phyloP scores from a whole-genome alignment of 2,888 invertebrate genomes.

The Tetropium fuscum region DNA sequence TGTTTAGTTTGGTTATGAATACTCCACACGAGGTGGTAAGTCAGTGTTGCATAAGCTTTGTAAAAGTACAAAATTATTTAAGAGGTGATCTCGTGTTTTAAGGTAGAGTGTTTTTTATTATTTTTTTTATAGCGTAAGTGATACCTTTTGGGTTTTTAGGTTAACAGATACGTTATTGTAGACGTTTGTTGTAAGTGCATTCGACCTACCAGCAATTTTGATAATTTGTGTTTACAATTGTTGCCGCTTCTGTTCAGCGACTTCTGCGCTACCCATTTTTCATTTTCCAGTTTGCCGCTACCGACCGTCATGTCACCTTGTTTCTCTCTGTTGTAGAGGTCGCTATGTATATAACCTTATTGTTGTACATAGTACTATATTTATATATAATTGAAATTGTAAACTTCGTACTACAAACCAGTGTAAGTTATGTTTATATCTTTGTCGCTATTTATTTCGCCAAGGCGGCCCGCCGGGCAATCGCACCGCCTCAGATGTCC shows the following conservation, averaged over 20 bases:
- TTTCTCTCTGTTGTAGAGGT: constrained; percentile 43
- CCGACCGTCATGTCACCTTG: constrained; percentile 49
- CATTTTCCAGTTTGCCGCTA: constrained; percentile 4
- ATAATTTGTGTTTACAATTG: constrained; percentile 38
- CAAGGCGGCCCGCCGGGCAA: constrained; percentile 35
- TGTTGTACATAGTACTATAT: constrained; percentile 59
- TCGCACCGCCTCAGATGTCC: constrained; percentile 35
- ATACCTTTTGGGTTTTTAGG: constrained; percentile 45
- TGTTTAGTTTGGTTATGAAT: constrained; percentile 18
- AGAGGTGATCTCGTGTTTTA: constrained; percentile 64
- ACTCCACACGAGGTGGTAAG: constrained; percentile 34
- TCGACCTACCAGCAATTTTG: constrained; percentile 37
- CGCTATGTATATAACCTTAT: constrained; percentile 53
- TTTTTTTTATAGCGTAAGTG: constrained; percentile 52
- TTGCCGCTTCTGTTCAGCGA: constrained; percentile 38
- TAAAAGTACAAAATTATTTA: constrained; percentile 65
- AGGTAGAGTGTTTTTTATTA: constrained; percentile 56
- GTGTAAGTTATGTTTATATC: constrained; percentile 50
- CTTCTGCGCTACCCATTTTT: constrained; percentile 8
- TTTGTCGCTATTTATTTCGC: constrained; percentile 47
- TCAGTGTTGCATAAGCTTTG: constrained; percentile 47
- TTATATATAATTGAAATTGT: constrained; percentile 57
- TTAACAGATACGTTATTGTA: constrained; percentile 41
- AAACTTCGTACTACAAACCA: constrained; percentile 61
- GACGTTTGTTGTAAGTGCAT: constrained; percentile 38